These are phyloP conservation scores for Eristalinus aeneus DNA, from an alignment of 2,888 invertebrate species.

Conservation along the genomic window DNA sequence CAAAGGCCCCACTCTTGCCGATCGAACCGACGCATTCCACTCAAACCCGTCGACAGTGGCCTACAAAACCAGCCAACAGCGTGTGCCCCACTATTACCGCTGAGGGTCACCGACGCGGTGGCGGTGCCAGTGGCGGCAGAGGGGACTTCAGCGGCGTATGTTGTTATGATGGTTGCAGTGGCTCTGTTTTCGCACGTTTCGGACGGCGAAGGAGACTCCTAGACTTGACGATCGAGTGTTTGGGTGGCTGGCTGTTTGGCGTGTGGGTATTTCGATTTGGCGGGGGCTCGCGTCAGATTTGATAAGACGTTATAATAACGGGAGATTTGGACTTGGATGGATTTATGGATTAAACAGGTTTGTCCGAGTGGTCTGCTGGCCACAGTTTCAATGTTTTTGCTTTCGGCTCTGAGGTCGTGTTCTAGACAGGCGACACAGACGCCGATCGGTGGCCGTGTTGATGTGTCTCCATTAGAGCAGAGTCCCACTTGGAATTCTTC, in stretches of 20 bases:
- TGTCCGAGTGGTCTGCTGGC: constrained; percentile 20
- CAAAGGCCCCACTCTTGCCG: constrained; percentile 1
- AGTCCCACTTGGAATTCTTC: constrained; percentile 13
- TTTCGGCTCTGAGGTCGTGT: constrained; percentile 25
- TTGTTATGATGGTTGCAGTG: constrained; percentile 32
- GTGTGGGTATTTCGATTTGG: constrained; percentile 36
- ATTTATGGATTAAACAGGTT: constrained; percentile 54
- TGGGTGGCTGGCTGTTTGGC: constrained; percentile 20
- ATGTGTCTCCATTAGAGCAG: constrained; percentile 18
- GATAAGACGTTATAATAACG: constrained; percentile 44
- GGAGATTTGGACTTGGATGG: constrained; percentile 35
- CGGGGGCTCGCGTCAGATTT: constrained; percentile 11
- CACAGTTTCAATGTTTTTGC: constrained; percentile 32
- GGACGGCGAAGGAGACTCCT: neutral
- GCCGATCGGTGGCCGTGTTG: neutral
- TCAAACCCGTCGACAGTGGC: constrained; percentile 18
- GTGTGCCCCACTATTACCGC: neutral
- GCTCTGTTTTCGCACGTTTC: constrained; percentile 42
- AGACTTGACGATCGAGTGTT: neutral
- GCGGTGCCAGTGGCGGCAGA: too few relatives aligned
- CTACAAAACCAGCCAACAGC: neutral
- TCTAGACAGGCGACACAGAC: constrained; percentile 9
- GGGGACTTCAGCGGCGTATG: neutral
- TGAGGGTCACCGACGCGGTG: neutral
- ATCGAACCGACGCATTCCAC: constrained; percentile 1